Base-by-base conservation (phyloP, 1,140 invertebrate species). In the Scaptomyza hsui region DNA sequence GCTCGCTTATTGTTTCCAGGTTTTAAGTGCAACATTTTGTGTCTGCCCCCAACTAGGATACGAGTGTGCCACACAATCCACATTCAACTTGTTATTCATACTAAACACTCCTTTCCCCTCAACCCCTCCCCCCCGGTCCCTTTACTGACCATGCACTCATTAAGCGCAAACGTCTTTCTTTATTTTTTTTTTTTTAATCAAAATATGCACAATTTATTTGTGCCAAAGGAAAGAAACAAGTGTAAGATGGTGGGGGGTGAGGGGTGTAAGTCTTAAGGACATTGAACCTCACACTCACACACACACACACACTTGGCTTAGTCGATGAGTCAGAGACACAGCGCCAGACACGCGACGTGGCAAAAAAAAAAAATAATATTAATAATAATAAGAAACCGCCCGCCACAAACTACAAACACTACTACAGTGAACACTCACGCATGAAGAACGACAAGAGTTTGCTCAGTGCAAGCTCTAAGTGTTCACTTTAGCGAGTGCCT, bases 171-270 rank as follows among this genome's bases (percentile, higher is more conserved):
- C 35, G 59, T 51, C 59, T 61, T 56, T n/a, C 13, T 19, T 24
- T 10, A 12, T 29, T 24, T 13, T 18, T 57, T 59, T 32, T 16
- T 60, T 60, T 72, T 72, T 67, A 67, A 72, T 72, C 69, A 72
- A 72, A 72, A 72, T 72, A 67, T 72, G 62, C 55, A 55, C 62
- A 67, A 60, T 67, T 67, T 67, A 48, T 72, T 53, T 48, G 48
- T 39, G 55, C 37, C 53, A 67, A 47, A 55, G 24, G 48, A 63
- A 42, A 26, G 55, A 55, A 53, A 41, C 21, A 24, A 59, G 62
- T 49, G 53, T 24, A 32, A 57, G 24, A 12, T 35, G 32, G 32
- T 0, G 32, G 4, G 24, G 24, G 24, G 24, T 24, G 24, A 6
- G 24, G 24, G 24, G 4, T 24, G 24, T 24, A 3, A 16, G 64